phyloP scores from a whole-genome alignment of 2,797 vertebrate species.

The Notolabrus celidotus region DNA sequence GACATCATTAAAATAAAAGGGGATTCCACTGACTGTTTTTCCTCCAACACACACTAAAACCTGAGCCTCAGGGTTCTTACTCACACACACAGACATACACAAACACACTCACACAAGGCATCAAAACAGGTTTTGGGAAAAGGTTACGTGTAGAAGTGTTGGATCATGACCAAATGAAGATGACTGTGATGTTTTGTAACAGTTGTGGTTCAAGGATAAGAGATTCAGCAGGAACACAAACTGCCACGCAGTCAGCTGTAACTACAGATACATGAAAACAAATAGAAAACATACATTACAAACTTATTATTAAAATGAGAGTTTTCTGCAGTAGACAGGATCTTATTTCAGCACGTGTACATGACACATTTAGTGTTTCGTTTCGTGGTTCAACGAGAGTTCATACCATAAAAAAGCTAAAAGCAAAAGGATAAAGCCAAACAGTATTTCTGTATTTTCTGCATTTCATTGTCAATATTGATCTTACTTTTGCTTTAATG shows the following conservation, averaged over 20 bases:
- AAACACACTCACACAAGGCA: constrained; percentile 34
- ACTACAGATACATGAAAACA: constrained; percentile 17
- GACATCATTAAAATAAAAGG: constrained; percentile 79
- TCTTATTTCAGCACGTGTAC: constrained; percentile 51
- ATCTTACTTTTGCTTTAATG: constrained; percentile 82
- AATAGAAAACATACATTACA: constrained; percentile 40
- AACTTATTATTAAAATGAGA: constrained; percentile 54
- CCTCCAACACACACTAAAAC: constrained; percentile 60
- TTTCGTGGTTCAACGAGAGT: constrained; percentile 57
- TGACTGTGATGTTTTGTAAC: constrained; percentile 45
- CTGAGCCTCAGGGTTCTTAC: constrained; percentile 55
- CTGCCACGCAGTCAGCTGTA: constrained; percentile 56
- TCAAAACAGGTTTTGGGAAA: constrained; percentile 51
- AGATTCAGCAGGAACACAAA: constrained; percentile 52
- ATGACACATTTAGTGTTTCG: constrained; percentile 45
- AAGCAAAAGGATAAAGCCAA: constrained; percentile 83
- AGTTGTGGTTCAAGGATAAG: constrained; percentile 53
- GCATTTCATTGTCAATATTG: constrained; percentile 79
- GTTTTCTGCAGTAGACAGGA: constrained; percentile 22
- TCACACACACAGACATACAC: constrained; percentile 35
- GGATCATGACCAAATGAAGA: constrained; percentile 65
- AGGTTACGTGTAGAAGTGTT: constrained; percentile 45
- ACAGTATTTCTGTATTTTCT: constrained; percentile 84
- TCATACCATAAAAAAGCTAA: constrained; percentile 64
- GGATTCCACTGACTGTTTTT: constrained; percentile 66